Evolutionary conservation across 2,888 invertebrate species (phyloP), one percentile per base, ranked within the genome.

Genomic region (Chesias legatella): DNA sequence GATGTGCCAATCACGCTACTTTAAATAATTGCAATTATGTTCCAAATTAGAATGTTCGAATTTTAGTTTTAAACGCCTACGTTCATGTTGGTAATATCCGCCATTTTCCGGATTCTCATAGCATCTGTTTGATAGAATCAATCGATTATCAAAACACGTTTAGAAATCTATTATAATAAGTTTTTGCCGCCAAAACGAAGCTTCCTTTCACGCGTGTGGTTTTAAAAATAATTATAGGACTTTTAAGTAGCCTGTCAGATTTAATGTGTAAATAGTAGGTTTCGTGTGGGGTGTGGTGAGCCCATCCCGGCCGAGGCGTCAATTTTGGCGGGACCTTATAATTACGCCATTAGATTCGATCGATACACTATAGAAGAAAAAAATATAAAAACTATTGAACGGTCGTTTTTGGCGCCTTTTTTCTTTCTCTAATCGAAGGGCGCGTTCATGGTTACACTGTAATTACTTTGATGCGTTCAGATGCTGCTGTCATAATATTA

Each of bases 191-290:
- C 50, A 47, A 55, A 52, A 47, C 37, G 39, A 34, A 53, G 66
- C 72, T 67, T 68, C 73, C 72, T 74, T 63, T 64, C 74, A 73
- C 69, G 72, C 71, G 70, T 68, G 64, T 67, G 65, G 73, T 69
- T 74, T 73, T 51, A 60, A 74, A 78, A 75, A 79, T 84, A 84
- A 86, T 86, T 81, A 84, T 73, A 79, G 67, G 69, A 73, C 65
- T 74, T 72, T 69, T 81, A 83, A 82, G 78, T 75, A 79, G 79
- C 66, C 82, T 83, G 86, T 85, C 86, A 84, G 70, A 83, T 52
- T 63, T 88, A 86, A 88, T 86, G 84, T 76, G 77, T 83, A 86
- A 86, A 88, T 88, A 82, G 82, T 77, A 81, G 83, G 73, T 69
- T 77, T 72, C 53, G 60, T 33, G 26, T 10, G 38, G 42, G 52